Evolutionary conservation across 2,888 invertebrate species (phyloP).

Genomic region (Euzetes globulus): DNA sequence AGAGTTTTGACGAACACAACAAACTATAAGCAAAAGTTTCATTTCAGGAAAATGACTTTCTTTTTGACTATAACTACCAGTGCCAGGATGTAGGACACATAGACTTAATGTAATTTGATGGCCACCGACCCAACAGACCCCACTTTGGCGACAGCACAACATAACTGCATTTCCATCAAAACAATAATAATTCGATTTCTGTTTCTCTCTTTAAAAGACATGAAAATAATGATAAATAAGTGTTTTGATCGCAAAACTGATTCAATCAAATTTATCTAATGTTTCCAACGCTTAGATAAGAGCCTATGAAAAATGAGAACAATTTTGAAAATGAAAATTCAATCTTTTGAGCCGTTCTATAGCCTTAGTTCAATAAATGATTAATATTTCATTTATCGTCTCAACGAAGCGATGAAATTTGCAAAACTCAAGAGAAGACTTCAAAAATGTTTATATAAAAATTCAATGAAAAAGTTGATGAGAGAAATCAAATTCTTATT

Average conservation of each 20-base stretch:
- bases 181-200: slow-evolving; percentile 21
- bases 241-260: slow-evolving; percentile 14
- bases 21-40: slow-evolving; percentile 1
- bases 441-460: background rate
- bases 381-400: slow-evolving; percentile 10
- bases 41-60: slow-evolving; percentile 21
- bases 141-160: slow-evolving; percentile 16
- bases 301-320: background rate
- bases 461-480: background rate
- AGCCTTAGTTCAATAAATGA: background rate
- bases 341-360: background rate
- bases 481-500: background rate
- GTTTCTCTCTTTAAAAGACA: background rate
- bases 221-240: slow-evolving; percentile 21
- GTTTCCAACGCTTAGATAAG: background rate
- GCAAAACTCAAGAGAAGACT: no score
- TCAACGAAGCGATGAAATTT: background rate
- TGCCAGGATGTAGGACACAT: slow-evolving; percentile 24
- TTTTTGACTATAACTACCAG: background rate
- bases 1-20: slow-evolving; percentile 17
- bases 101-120: slow-evolving; percentile 26
- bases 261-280: background rate
- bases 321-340: background rate
- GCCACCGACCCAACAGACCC: slow-evolving; percentile 23
- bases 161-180: slow-evolving; percentile 14